Conservation (phyloP, 2,113 vertebrate genomes). For the Symphodus melops region DNA sequence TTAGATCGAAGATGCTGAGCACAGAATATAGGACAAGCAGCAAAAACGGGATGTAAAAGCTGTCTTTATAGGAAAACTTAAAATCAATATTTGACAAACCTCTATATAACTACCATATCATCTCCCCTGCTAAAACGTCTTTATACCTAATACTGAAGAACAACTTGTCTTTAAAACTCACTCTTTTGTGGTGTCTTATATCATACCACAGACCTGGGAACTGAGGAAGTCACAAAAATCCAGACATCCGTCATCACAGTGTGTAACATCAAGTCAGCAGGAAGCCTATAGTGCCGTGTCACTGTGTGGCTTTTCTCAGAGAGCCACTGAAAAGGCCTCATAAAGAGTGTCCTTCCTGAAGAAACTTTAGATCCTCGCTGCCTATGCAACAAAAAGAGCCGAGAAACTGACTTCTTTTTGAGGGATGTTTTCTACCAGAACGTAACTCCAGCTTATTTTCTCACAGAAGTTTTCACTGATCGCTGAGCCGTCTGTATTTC, state of each 20-base stretch:
- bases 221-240: slow-evolving; percentile 70
- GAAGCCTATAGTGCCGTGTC: slow-evolving; percentile 53
- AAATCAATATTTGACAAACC: not conserved
- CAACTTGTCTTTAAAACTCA: slow-evolving; percentile 43
- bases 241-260: slow-evolving; percentile 60
- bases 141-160: slow-evolving; percentile 18
- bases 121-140: slow-evolving; percentile 8
- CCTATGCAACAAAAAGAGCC: slow-evolving; percentile 43
- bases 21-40: too few species aligned
- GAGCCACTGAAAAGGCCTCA: slow-evolving; percentile 46
- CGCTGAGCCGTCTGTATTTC: slow-evolving; percentile 57
- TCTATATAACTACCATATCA: not conserved
- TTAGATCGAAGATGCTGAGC: too few species aligned
- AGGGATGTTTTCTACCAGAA: slow-evolving; percentile 58
- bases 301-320: slow-evolving; percentile 50
- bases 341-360: slow-evolving; percentile 57
- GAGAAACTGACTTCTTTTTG: slow-evolving; percentile 36
- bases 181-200: slow-evolving; percentile 64
- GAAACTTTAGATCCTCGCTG: slow-evolving; percentile 23
- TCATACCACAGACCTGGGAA: slow-evolving; percentile 66
- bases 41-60: too few species aligned
- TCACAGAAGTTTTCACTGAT: slow-evolving; percentile 56
- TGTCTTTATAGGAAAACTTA: not conserved
- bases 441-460: slow-evolving; percentile 29
- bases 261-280: slow-evolving; percentile 56